Evolutionary conservation across 2,113 vertebrate genomes (phyloP), one percentile per base, ranked within the genome.

Genomic region (Lucifuga dentata): DNA sequence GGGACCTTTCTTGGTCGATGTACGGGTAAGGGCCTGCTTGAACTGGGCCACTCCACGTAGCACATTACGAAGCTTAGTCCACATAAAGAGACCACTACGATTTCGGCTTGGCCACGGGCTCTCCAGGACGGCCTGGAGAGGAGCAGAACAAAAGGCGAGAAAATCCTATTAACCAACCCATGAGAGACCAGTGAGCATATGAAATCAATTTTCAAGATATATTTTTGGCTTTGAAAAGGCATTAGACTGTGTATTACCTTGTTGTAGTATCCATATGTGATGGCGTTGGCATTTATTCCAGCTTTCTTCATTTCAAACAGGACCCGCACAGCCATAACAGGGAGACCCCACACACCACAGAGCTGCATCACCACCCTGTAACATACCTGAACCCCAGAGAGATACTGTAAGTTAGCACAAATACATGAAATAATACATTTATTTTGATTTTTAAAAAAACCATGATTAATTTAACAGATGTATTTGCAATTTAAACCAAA

Each of bases 231-330:
- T 33, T 16, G 32, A 26, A 10, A 17, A 21, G 3, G 15, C 8
- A 8, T 32, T 11, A 15, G n/a, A n/a, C 5, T 23, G 13, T 36
- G 15, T 33, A 0, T 40, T 88, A 99, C 98, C 96, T 99, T 99
- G 90, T 99, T 99, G 88, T 99, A 99, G 88, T 98, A 98, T 85
- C 98, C 97, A 0, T 99, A 99, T 64, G 98, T 99, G 87, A 99
- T 99, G 61, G 97, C 98, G 80, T 99, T 99, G 39, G 96, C 96
- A 7, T 94, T 92, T 62, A 99, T 93, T 61, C 95, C 96, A 60
- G 96, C 95, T 88, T 93, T 96, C 86, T 96, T 98, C 96, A 99
- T 99, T 92, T 99, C 97, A 79, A 97, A 95, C 55, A 97, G 90
- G 52, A 98, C 96, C 79, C 95, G 93, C 56, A 99, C 97, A 1